A percentile compares a stretch with the other conserved stretches of the same genome.
Evolutionary conservation across 2,888 invertebrate genomes (phyloP).

Genomic region (Orthonychiurus folsomi): DNA sequence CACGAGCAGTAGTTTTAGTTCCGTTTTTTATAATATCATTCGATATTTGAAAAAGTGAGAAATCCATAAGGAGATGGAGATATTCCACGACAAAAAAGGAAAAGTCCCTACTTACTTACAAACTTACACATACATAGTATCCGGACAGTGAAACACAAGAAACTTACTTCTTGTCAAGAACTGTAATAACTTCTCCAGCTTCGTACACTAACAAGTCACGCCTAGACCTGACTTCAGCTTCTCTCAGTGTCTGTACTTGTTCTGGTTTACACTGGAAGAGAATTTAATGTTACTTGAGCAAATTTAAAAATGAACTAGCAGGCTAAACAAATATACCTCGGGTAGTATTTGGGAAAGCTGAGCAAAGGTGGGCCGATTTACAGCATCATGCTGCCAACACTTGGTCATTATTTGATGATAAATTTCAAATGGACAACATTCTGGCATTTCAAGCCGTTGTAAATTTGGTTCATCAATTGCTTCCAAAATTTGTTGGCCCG

Average conservation of each 20-base stretch:
- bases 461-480: constrained; percentile 88
- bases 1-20: no score
- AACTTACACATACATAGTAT: no score
- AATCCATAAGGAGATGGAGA: no score
- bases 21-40: no score
- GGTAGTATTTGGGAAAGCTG: constrained; percentile 70
- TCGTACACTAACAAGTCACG: constrained; percentile 71
- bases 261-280: constrained; percentile 65
- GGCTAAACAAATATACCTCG: constrained; percentile 47
- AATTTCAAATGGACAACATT: constrained; percentile 78
- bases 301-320: not conserved
- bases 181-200: constrained; percentile 82
- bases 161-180: constrained; percentile 68
- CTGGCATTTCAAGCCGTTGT: constrained; percentile 83
- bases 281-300: constrained; percentile 8
- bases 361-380: constrained; percentile 77
- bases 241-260: constrained; percentile 75
- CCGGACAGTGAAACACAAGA: no score
- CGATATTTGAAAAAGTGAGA: no score
- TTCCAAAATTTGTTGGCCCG: constrained; percentile 87
- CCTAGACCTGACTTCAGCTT: constrained; percentile 48
- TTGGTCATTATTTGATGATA: constrained; percentile 86
- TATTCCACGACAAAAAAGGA: no score
- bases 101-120: no score
- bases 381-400: constrained; percentile 92